Evolutionary conservation across 2,888 invertebrate species (phyloP).

Genomic region (Drosophila merina): DNA sequence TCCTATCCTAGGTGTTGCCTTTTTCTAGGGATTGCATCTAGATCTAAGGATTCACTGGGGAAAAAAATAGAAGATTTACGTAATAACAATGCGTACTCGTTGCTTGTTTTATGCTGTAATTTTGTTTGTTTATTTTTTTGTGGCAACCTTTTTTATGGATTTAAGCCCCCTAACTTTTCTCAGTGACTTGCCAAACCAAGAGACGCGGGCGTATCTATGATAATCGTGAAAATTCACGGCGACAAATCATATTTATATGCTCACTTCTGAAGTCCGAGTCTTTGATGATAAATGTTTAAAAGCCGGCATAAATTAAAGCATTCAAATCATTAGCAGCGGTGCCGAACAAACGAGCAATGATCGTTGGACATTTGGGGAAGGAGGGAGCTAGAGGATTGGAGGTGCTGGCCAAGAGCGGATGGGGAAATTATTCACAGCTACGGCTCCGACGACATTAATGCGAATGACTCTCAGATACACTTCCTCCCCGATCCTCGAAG

Average conservation of each 20-base stretch:
- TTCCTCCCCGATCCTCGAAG: constrained; percentile 24
- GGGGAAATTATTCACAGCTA: constrained; percentile 81
- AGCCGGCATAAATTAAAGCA: constrained; percentile 77
- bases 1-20: constrained; percentile 36
- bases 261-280: constrained; percentile 32
- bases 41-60: constrained; percentile 7
- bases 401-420: constrained; percentile 60
- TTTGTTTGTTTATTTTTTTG: background rate
- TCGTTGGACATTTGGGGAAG: background rate
- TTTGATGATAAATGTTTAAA: constrained; percentile 77
- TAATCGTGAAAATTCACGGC: constrained; percentile 39
- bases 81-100: too few species aligned
- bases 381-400: constrained; percentile 6
- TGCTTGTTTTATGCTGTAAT: background rate
- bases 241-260: constrained; percentile 55
- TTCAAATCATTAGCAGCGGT: constrained; percentile 82
- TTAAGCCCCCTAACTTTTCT: background rate
- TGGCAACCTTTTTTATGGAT: background rate
- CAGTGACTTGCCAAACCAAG: constrained; percentile 1
- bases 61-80: background rate
- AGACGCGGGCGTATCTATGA: constrained; percentile 1
- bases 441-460: constrained; percentile 68
- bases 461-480: constrained; percentile 25
- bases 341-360: constrained; percentile 79
- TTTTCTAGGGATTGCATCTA: constrained; percentile 9